These are phyloP conservation scores for Eulemur coronatus DNA, from an alignment of 2,797 vertebrate genomes.

Conservation along the genomic window DNA sequence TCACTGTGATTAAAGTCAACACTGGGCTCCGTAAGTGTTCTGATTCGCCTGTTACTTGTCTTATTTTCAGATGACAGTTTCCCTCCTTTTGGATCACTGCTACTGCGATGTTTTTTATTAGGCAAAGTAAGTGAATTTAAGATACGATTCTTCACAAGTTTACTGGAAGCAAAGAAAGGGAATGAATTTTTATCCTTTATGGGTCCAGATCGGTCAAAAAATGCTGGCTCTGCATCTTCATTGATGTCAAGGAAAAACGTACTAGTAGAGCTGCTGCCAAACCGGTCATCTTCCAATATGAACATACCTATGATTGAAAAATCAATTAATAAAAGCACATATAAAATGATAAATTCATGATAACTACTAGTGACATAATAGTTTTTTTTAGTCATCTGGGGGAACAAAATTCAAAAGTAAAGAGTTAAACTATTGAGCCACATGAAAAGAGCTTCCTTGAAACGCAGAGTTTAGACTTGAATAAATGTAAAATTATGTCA, in stretches of 20 bases:
- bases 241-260: conserved; percentile 90
- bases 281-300: conserved; percentile 95
- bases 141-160: conserved; percentile 94
- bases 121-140: conserved; percentile 95
- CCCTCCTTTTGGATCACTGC: conserved; percentile 94
- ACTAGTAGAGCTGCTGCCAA: conserved; percentile 88
- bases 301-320: conserved; percentile 92
- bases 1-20: conserved; percentile 89
- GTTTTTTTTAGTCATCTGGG: not conserved
- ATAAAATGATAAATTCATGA: not conserved
- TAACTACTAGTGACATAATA: not conserved
- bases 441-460: not conserved
- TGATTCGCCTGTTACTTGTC: conserved; percentile 89
- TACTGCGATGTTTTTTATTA: conserved; percentile 95
- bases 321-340: conserved; percentile 6
- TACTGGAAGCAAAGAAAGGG: conserved; percentile 94
- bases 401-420: not conserved
- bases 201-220: conserved; percentile 92
- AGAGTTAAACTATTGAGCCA: not conserved
- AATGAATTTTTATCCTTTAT: conserved; percentile 95
- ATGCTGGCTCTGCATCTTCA: conserved; percentile 90
- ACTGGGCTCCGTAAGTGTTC: conserved; percentile 95
- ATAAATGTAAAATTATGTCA: conserved; percentile 4
- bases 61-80: conserved; percentile 90
- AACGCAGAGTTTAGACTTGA: not conserved